Conservation (phyloP, 2,797 vertebrate species). For the Catharus ustulatus region DNA sequence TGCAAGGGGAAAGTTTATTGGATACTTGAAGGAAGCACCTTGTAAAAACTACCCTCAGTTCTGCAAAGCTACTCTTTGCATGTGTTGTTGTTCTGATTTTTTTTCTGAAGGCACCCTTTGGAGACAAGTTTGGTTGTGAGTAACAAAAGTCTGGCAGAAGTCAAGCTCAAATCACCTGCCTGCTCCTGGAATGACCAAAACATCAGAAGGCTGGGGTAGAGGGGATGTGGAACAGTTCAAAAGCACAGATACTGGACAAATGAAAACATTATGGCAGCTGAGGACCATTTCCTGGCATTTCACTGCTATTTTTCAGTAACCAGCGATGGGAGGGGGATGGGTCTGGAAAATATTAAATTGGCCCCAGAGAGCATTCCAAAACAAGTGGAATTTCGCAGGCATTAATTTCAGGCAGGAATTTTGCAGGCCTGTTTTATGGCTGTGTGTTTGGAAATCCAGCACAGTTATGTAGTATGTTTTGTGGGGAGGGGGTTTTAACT, state of each 20-base stretch:
- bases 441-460: slow-evolving; percentile 25
- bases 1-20: background rate
- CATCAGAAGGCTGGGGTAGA: background rate
- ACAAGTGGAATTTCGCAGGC: slow-evolving; percentile 10
- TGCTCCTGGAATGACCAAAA: background rate
- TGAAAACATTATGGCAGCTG: slow-evolving; percentile 29
- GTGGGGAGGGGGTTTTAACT: background rate
- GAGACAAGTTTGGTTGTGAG: background rate
- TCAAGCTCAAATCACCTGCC: background rate
- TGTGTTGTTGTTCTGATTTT: background rate
- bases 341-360: slow-evolving; percentile 59
- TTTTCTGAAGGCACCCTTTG: background rate
- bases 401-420: background rate
- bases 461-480: background rate
- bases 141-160: background rate
- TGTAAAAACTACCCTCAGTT: background rate
- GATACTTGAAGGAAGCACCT: background rate
- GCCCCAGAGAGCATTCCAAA: background rate
- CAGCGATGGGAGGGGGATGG: background rate
- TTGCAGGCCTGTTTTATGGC: background rate
- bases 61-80: background rate
- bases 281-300: slow-evolving; percentile 63
- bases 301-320: slow-evolving; percentile 4
- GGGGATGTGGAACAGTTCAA: background rate
- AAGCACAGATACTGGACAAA: background rate